Evolutionary conservation across 1,140 invertebrate genomes (phyloP).

Genomic region (Orussus abietinus): DNA sequence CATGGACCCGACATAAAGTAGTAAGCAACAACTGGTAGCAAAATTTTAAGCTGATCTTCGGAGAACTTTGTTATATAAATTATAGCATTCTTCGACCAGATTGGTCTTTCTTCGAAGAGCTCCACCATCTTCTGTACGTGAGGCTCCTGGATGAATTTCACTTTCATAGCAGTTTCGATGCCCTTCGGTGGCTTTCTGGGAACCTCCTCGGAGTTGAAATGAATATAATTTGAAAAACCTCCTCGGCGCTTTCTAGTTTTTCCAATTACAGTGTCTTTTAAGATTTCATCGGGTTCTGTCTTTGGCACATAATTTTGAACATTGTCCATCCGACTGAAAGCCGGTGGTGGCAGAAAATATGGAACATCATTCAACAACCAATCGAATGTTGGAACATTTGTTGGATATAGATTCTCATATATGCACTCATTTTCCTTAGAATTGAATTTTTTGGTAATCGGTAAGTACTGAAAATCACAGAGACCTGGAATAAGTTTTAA

Average conservation of each 20-base stretch:
- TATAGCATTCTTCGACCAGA: slow-evolving; percentile 80
- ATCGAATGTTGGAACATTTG: slow-evolving; percentile 55
- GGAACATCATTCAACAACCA: slow-evolving; percentile 62
- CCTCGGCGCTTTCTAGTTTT: slow-evolving; percentile 55
- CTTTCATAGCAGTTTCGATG: slow-evolving; percentile 51
- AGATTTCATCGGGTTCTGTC: slow-evolving; percentile 36
- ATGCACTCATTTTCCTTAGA: slow-evolving; percentile 56
- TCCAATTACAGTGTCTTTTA: slow-evolving; percentile 53
- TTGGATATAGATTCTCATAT: slow-evolving; percentile 65
- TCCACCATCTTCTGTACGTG: slow-evolving; percentile 54
- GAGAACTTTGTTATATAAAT: slow-evolving; percentile 62
- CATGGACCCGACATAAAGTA: slow-evolving; percentile 86
- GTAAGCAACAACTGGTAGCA: slow-evolving; percentile 78
- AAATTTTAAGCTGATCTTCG: slow-evolving; percentile 66
- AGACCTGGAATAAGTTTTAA: slow-evolving; percentile 74
- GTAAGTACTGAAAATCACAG: slow-evolving; percentile 88
- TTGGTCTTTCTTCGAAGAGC: slow-evolving; percentile 73
- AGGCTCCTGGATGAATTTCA: slow-evolving; percentile 50
- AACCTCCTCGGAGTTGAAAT: slow-evolving; percentile 54
- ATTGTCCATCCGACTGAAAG: slow-evolving; percentile 74
- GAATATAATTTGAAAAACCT: slow-evolving; percentile 56
- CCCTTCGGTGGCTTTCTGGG: slow-evolving; percentile 54
- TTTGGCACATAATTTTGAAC: slow-evolving; percentile 54
- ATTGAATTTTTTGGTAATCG: slow-evolving; percentile 56
- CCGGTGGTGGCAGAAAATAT: slow-evolving; percentile 69